These are phyloP conservation scores for Geophilus truncorum DNA, from an alignment of 2,888 invertebrate genomes.

Conservation along the genomic window DNA sequence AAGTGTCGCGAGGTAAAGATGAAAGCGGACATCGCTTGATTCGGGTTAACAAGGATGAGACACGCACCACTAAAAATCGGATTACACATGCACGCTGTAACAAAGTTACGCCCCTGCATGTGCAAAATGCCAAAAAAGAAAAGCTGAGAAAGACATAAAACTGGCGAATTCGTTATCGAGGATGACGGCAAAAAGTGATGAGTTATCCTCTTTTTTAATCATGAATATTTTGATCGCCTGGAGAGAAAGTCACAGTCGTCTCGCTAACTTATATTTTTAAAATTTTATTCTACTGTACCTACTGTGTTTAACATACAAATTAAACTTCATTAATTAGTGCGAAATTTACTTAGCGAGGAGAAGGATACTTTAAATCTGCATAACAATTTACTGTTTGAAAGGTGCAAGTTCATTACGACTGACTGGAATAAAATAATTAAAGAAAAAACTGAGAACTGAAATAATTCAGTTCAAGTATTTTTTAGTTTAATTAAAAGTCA, in stretches of 20 bases:
- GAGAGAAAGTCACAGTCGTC: too few relatives aligned
- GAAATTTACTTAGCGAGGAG: too few relatives aligned
- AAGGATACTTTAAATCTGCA: too few relatives aligned
- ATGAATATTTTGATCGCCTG: too few relatives aligned
- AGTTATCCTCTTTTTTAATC: background rate
- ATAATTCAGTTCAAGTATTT: too few relatives aligned
- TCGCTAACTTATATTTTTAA: too few relatives aligned
- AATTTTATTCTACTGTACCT: too few relatives aligned
- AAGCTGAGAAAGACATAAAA: background rate
- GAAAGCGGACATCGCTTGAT: background rate
- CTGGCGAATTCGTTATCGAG: background rate
- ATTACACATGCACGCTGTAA: conserved; percentile 12
- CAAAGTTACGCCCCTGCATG: background rate
- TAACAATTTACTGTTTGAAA: too few relatives aligned
- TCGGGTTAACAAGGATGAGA: background rate
- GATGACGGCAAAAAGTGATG: background rate
- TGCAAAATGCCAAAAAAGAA: background rate
- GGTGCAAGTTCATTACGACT: too few relatives aligned
- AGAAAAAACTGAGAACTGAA: too few relatives aligned
- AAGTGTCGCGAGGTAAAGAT: background rate
- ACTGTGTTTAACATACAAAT: background rate
- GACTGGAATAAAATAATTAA: too few relatives aligned
- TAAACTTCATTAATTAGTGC: background rate
- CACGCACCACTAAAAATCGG: background rate
- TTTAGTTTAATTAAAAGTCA: too few relatives aligned